Evolutionary conservation across 2,888 invertebrate genomes (phyloP).

Genomic region (Drymonia ruficornis): DNA sequence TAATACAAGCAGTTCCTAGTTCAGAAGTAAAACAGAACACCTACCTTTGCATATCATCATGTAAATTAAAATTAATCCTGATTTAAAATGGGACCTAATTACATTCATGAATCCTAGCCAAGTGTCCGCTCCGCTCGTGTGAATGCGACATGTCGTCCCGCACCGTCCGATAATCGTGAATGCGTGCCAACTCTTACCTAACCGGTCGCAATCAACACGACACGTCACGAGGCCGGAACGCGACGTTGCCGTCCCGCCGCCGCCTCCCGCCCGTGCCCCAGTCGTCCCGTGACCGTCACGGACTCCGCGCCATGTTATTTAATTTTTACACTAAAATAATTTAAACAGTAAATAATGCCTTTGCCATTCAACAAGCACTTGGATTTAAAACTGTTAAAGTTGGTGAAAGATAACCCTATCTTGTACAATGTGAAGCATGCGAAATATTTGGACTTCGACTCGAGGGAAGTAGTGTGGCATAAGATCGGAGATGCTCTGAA

Average conservation of each 20-base stretch:
- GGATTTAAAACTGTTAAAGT: constrained; percentile 60
- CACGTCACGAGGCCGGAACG: constrained; percentile 26
- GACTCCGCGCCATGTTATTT: not conserved
- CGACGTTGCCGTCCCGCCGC: constrained; percentile 45
- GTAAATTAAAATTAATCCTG: too few relatives aligned
- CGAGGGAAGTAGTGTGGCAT: constrained; percentile 72
- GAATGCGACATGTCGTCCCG: too few relatives aligned
- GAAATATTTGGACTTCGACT: constrained; percentile 64
- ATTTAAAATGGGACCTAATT: too few relatives aligned
- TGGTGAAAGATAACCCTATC: constrained; percentile 64
- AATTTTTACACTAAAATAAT: not conserved
- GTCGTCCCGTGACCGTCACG: constrained; percentile 15
- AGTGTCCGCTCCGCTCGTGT: too few relatives aligned
- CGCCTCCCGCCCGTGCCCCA: constrained; percentile 31
- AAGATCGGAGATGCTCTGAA: constrained; percentile 68
- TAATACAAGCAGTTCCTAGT: too few relatives aligned
- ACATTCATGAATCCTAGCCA: too few relatives aligned
- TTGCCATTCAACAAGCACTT: constrained; percentile 63
- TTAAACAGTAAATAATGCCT: constrained; percentile 52
- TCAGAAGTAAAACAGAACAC: too few relatives aligned
- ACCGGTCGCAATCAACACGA: constrained; percentile 19
- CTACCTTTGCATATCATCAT: too few relatives aligned
- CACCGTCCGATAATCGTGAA: not conserved
- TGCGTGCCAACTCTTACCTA: constrained; percentile 5
- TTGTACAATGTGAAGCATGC: constrained; percentile 65